These are phyloP conservation scores for Mormyrus iriodes DNA, from an alignment of 2,113 vertebrate genomes.

Conservation along the genomic window DNA sequence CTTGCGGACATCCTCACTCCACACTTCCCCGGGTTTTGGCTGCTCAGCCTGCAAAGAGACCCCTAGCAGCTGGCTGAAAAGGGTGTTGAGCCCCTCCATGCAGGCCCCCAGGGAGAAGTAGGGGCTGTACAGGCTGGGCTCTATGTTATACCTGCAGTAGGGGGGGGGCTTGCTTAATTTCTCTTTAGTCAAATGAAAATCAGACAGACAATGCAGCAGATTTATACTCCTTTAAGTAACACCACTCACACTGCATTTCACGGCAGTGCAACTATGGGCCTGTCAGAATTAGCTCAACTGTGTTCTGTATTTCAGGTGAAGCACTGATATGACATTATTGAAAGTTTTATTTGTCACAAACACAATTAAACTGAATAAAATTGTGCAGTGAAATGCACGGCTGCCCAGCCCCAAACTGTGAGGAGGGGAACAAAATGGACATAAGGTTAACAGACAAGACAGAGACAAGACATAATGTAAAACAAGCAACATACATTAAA, in stretches of 20 bases:
- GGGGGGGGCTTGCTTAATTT: background rate
- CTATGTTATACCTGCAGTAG: conserved; percentile 83
- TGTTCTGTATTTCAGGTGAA: background rate
- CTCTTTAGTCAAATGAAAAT: background rate
- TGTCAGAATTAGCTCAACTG: background rate
- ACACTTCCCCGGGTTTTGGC: conserved; percentile 79
- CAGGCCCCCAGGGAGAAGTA: conserved; percentile 89
- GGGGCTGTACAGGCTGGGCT: conserved; percentile 86
- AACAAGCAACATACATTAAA: background rate
- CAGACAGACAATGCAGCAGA: background rate
- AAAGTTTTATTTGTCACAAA: background rate
- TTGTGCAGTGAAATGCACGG: background rate
- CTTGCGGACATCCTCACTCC: conserved; percentile 87
- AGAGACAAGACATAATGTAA: background rate
- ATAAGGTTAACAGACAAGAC: background rate
- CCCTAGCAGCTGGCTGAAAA: conserved; percentile 81
- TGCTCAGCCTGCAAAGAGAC: conserved; percentile 79
- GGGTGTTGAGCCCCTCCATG: conserved; percentile 87
- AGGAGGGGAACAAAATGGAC: background rate
- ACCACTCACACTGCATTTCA: background rate
- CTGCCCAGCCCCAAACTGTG: background rate
- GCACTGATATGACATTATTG: background rate
- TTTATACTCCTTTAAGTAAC: background rate
- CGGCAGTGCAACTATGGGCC: background rate
- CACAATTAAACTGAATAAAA: background rate